A percentile compares a stretch with the other conserved stretches of the same genome.
These are phyloP conservation scores for Athetis lepigone DNA, from an alignment of 2,888 invertebrate species.

Conservation along the genomic window DNA sequence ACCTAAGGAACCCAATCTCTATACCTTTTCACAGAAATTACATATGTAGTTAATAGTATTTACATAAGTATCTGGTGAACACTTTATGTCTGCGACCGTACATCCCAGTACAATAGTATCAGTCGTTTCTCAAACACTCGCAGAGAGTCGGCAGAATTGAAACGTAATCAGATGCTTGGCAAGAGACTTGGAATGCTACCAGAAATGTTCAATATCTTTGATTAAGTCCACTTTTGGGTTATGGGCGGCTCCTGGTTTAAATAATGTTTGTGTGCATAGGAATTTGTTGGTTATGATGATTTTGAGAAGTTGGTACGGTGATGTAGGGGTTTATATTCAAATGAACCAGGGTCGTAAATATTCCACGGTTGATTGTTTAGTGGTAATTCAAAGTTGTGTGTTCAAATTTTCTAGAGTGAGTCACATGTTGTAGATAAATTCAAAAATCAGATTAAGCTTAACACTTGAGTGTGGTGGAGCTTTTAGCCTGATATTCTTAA, in stretches of 20 bases:
- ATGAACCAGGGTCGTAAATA: no score
- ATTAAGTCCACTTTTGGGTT: slow-evolving; percentile 30
- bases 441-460: no score
- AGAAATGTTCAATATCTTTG: slow-evolving; percentile 54
- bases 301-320: neutral
- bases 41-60: no score
- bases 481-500: no score
- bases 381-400: no score
- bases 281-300: slow-evolving; percentile 4
- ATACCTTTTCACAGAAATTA: no score
- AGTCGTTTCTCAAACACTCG: slow-evolving; percentile 23
- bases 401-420: no score
- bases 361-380: no score
- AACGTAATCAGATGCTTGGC: slow-evolving; percentile 60
- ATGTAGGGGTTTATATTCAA: neutral
- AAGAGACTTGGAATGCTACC: slow-evolving; percentile 52
- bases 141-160: slow-evolving; percentile 48
- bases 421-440: no score
- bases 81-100: slow-evolving; percentile 28
- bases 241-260: slow-evolving; percentile 26
- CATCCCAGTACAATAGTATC: slow-evolving; percentile 21
- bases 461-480: no score
- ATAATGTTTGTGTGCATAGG: slow-evolving; percentile 16
- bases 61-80: neutral
- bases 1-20: no score